A percentile compares a stretch with the other conserved stretches of the same genome.
Evolutionary conservation across 2,888 invertebrate species (phyloP).

Genomic region (Cephus rjabovi): DNA sequence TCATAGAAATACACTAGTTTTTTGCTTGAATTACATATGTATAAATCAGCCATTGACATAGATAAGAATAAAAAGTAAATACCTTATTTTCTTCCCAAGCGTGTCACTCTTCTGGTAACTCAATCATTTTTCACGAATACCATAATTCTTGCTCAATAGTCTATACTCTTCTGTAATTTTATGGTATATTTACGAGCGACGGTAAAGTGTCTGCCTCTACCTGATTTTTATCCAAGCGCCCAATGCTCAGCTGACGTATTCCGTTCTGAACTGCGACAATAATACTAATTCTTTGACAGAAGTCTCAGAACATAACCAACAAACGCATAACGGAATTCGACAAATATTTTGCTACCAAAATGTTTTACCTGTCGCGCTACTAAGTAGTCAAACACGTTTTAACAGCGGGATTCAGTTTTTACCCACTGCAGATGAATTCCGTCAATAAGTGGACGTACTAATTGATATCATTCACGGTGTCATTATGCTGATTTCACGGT

Average conservation of each 20-base stretch:
- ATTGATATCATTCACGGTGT: slow-evolving; percentile 59
- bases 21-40: neutral
- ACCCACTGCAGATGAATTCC: neutral
- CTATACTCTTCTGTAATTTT: neutral
- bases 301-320: neutral
- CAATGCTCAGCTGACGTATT: neutral
- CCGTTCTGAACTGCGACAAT: neutral
- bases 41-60: neutral
- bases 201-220: neutral
- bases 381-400: neutral
- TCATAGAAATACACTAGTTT: neutral
- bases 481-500: neutral
- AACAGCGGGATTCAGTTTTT: neutral
- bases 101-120: neutral
- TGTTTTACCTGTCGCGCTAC: neutral
- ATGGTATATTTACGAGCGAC: neutral
- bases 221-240: neutral
- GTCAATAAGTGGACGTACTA: slow-evolving; percentile 53
- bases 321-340: neutral
- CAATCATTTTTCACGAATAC: neutral
- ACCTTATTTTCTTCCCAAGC: neutral
- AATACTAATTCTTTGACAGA: neutral
- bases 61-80: neutral
- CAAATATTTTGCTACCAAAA: neutral
- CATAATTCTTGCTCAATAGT: neutral